A percentile compares a stretch with the other conserved stretches of the same genome.
Conservation (phyloP, 1,140 invertebrate species). For the Leptestheria dahalacensis region DNA sequence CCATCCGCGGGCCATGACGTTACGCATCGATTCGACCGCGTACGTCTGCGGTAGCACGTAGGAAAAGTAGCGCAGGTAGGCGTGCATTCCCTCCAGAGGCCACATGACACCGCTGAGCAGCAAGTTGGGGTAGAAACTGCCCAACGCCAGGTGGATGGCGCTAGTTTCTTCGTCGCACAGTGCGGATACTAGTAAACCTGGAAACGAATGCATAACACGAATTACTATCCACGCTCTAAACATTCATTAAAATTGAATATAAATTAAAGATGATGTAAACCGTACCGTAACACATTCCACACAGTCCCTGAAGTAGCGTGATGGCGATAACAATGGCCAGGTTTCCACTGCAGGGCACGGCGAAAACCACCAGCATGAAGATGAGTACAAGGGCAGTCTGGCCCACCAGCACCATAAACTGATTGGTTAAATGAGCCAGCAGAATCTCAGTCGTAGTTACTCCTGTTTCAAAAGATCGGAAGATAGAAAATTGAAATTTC, state of each 20-base stretch:
- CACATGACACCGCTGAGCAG: slow-evolving; percentile 79
- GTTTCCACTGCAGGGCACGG: slow-evolving; percentile 61
- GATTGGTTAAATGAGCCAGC: slow-evolving; percentile 78
- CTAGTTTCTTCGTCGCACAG: slow-evolving; percentile 76
- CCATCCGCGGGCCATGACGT: slow-evolving; percentile 82
- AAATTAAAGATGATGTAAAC: too few relatives aligned
- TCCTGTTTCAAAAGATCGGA: slow-evolving; percentile 32
- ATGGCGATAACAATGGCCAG: slow-evolving; percentile 56
- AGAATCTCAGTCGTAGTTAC: slow-evolving; percentile 78
- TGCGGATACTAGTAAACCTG: slow-evolving; percentile 74
- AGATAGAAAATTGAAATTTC: not conserved
- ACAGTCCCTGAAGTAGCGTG: slow-evolving; percentile 59
- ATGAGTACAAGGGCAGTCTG: slow-evolving; percentile 74
- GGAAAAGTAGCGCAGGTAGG: slow-evolving; percentile 61
- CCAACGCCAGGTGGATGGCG: slow-evolving; percentile 81
- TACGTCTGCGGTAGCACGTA: slow-evolving; percentile 74
- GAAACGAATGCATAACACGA: slow-evolving; percentile 18
- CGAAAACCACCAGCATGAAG: slow-evolving; percentile 66
- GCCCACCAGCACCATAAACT: slow-evolving; percentile 84
- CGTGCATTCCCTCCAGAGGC: slow-evolving; percentile 87
- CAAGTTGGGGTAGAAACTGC: slow-evolving; percentile 82
- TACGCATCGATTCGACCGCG: slow-evolving; percentile 73
- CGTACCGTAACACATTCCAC: slow-evolving; percentile 87
- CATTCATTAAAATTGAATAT: not conserved
- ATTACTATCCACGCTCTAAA: not conserved